Evolutionary conservation across 2,113 vertebrate species (phyloP).

Genomic region (Nothobranchius furzeri): DNA sequence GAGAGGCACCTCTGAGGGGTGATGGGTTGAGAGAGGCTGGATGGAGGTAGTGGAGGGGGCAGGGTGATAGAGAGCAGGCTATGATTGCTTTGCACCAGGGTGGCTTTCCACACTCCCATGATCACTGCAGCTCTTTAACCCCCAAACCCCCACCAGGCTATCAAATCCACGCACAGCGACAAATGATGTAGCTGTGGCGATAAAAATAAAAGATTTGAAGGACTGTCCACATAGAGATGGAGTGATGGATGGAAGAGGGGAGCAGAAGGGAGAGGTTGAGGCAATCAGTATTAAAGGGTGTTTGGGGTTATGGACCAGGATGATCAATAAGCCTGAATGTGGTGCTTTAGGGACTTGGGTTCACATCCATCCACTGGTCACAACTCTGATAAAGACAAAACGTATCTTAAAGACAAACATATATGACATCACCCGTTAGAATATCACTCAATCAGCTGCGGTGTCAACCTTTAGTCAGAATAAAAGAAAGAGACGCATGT

Average conservation of each 20-base stretch:
- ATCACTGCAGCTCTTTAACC: conserved; percentile 48
- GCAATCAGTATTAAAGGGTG: conserved; percentile 32
- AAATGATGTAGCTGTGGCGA: conserved; percentile 3
- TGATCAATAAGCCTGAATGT: conserved; percentile 49
- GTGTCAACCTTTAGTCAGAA: conserved; percentile 25
- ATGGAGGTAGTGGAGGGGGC: conserved; percentile 46
- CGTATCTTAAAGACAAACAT: conserved; percentile 17
- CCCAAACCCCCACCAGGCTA: conserved; percentile 25
- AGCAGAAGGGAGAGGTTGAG: conserved; percentile 8
- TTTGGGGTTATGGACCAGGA: conserved; percentile 16
- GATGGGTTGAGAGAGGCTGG: conserved; percentile 55
- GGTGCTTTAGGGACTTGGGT: conserved; percentile 30
- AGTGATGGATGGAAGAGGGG: conserved; percentile 21
- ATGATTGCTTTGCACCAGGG: conserved; percentile 67
- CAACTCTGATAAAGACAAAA: conserved; percentile 35
- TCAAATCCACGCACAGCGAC: conserved; percentile 13
- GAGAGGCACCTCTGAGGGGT: conserved; percentile 47
- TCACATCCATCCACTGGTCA: conserved; percentile 29
- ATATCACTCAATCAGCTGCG: conserved; percentile 33
- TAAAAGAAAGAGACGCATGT: conserved; percentile 16
- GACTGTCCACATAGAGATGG: conserved; percentile 10
- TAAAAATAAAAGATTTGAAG: conserved; percentile 22
- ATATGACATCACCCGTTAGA: too few species aligned
- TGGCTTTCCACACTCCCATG: conserved; percentile 63
- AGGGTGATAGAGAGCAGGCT: conserved; percentile 66